Conservation (phyloP, 2,113 vertebrate genomes). For the Indicator maculatus region DNA sequence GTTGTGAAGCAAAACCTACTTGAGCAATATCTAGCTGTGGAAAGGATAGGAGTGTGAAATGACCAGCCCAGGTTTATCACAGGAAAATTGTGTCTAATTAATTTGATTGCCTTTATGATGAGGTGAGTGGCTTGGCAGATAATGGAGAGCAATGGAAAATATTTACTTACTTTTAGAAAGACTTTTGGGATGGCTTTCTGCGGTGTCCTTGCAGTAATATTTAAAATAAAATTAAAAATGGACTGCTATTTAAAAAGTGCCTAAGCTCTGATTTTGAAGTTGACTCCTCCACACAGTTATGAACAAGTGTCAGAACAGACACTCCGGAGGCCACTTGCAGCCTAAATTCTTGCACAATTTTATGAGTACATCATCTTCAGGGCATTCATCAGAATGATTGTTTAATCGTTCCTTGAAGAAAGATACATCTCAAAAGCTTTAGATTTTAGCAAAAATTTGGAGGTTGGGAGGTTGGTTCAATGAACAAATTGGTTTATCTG, state of each 20-base stretch:
- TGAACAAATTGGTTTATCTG: not conserved
- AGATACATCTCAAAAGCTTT: not conserved
- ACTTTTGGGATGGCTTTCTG: not conserved
- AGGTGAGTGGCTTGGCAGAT: not conserved
- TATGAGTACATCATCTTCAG: not conserved
- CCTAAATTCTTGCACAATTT: not conserved
- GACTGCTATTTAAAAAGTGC: not conserved
- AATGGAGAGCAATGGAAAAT: not conserved
- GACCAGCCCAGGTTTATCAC: not conserved
- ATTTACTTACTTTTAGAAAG: not conserved
- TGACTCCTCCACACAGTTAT: accelerated
- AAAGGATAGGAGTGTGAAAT: not conserved
- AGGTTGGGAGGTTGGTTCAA: not conserved
- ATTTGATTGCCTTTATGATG: not conserved
- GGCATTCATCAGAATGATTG: not conserved
- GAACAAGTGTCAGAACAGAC: not conserved
- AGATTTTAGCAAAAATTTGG: not conserved
- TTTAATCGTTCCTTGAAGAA: not conserved
- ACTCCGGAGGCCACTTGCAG: not conserved
- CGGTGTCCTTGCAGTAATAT: not conserved
- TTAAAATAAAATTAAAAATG: accelerated
- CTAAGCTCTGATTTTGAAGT: not conserved
- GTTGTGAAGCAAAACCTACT: not conserved
- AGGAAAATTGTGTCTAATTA: not conserved
- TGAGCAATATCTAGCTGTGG: not conserved